Percentiles rank a stretch among this genome's conserved stretches.
phyloP scores from a whole-genome alignment of 2,113 vertebrate species.

The Lophochroa leadbeateri region DNA sequence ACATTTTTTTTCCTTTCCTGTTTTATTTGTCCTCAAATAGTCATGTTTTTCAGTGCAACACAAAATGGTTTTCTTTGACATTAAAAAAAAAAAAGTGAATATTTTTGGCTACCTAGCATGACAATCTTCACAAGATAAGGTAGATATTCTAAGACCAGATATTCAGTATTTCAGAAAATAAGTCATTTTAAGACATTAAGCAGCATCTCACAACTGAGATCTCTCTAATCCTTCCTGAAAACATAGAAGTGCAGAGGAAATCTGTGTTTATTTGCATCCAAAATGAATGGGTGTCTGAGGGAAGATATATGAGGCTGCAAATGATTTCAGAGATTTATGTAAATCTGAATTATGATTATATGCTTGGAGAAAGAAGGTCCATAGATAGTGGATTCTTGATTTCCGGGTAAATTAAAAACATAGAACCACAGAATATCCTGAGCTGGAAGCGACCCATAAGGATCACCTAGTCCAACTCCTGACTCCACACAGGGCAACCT shows the following conservation, averaged over 20 bases:
- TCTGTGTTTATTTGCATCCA: neutral
- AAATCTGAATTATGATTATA: neutral
- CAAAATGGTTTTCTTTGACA: neutral
- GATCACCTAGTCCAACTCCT: neutral
- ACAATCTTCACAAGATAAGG: neutral
- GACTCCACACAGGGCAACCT: neutral
- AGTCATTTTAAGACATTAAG: neutral
- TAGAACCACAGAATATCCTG: neutral
- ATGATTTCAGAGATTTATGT: neutral
- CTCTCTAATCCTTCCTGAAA: neutral
- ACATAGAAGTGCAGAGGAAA: neutral
- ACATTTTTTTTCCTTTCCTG: neutral
- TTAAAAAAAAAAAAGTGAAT: neutral
- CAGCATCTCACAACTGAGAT: neutral
- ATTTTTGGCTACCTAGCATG: neutral
- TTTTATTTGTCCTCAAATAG: neutral
- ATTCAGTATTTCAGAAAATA: conserved; percentile 27
- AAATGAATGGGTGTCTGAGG: neutral
- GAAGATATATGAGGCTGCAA: conserved; percentile 18
- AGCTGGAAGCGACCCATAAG: neutral
- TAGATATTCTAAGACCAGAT: neutral
- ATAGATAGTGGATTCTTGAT: neutral
- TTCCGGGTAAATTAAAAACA: neutral
- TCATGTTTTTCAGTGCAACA: neutral
- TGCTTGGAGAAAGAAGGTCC: neutral